A percentile compares a stretch with the other conserved stretches of the same genome.
Evolutionary conservation across 2,113 vertebrate species (phyloP).

Genomic region (Meriones unguiculatus): DNA sequence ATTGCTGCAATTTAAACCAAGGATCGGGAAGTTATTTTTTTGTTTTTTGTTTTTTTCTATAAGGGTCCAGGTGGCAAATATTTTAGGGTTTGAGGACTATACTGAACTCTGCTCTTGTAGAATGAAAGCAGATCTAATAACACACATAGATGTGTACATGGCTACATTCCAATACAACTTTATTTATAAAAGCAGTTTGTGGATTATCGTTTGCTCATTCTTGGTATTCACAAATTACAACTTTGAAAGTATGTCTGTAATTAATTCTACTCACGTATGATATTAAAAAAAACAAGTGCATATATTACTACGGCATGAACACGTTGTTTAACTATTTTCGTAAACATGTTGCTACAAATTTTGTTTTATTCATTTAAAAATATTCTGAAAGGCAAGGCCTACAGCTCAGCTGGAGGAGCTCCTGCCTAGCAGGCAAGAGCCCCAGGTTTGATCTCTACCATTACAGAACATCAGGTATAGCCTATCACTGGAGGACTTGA

Average conservation of each 20-base stretch:
- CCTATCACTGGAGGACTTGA: background rate
- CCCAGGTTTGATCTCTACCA: too few relatives aligned
- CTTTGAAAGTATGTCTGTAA: constrained; percentile 39
- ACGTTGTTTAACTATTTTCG: constrained; percentile 18
- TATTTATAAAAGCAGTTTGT: constrained; percentile 51
- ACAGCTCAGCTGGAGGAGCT: background rate
- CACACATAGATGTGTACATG: background rate
- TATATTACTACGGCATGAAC: constrained; percentile 34
- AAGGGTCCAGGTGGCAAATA: constrained; percentile 44
- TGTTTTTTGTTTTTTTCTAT: background rate
- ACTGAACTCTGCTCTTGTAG: background rate
- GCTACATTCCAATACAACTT: constrained; percentile 69
- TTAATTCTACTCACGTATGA: constrained; percentile 41
- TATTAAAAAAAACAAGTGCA: background rate
- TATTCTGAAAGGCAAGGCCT: background rate
- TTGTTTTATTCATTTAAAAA: constrained; percentile 46
- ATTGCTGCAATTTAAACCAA: constrained; percentile 15
- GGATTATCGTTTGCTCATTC: constrained; percentile 15
- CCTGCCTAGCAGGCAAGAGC: background rate
- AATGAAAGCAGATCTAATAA: background rate
- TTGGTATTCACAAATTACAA: background rate
- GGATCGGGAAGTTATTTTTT: background rate
- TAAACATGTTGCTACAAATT: background rate
- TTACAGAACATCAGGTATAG: background rate
- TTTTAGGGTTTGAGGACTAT: constrained; percentile 3